Evolutionary conservation across 2,888 invertebrate genomes (phyloP).

Genomic region (Imbricaverruca yamaguchii): DNA sequence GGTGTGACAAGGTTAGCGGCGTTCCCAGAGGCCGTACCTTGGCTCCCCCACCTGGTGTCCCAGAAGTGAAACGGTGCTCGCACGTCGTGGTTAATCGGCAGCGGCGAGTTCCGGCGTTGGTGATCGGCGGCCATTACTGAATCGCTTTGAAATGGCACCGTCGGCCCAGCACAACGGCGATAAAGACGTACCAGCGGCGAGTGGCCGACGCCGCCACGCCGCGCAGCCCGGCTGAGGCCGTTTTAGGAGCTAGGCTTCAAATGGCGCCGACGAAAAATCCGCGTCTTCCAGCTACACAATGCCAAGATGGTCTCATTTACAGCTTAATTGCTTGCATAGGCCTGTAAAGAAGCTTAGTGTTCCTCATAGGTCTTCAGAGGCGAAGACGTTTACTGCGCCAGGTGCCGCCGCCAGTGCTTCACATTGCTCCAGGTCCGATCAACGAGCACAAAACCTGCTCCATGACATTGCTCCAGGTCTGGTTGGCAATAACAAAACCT

Average conservation of each 20-base stretch:
- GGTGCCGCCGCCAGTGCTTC: neutral
- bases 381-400: neutral
- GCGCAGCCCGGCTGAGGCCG: neutral
- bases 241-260: neutral
- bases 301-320: neutral
- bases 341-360: neutral
- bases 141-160: neutral
- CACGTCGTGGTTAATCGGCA: neutral
- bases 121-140: neutral
- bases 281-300: neutral
- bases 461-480: too few species aligned
- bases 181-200: neutral
- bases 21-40: neutral
- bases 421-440: too few species aligned
- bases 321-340: slow-evolving; percentile 4
- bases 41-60: neutral
- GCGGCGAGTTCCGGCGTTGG: neutral
- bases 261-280: neutral
- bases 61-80: neutral
- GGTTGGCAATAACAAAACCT: too few species aligned
- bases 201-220: neutral
- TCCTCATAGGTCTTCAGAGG: neutral
- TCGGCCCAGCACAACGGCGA: neutral
- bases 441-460: too few species aligned
- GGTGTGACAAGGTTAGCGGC: neutral